phyloP scores from a whole-genome alignment of 2,113 vertebrate species.

The Menura novaehollandiae region DNA sequence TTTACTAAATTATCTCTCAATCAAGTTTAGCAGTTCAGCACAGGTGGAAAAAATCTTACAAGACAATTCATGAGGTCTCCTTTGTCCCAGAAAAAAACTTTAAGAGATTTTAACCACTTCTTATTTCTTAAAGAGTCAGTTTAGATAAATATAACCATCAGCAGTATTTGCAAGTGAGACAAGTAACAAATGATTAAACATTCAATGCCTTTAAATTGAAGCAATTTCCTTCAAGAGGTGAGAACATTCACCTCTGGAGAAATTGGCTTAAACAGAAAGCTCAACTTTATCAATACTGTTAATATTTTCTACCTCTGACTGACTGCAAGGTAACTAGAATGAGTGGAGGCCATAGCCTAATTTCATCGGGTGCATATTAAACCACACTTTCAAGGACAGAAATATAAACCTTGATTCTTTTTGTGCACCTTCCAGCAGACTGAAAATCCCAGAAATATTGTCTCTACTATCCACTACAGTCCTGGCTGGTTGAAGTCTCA shows the following conservation, averaged over 20 bases:
- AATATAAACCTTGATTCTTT: background rate
- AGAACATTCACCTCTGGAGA: background rate
- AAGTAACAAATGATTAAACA: slow-evolving; percentile 1
- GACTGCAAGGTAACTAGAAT: background rate
- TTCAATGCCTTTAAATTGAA: background rate
- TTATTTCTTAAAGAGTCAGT: background rate
- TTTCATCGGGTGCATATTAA: background rate
- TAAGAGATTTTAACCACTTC: background rate
- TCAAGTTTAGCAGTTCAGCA: background rate
- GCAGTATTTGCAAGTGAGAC: slow-evolving; percentile 4
- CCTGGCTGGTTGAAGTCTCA: background rate
- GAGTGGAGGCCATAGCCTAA: background rate
- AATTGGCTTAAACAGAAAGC: background rate
- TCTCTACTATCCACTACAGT: background rate
- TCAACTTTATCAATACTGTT: background rate
- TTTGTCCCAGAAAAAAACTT: background rate
- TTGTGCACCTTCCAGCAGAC: background rate
- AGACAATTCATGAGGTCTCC: background rate
- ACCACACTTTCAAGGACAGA: background rate
- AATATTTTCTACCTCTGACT: background rate
- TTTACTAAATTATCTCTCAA: background rate
- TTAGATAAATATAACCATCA: background rate
- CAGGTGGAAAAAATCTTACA: background rate
- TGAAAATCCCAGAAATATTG: background rate
- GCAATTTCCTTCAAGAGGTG: background rate